phyloP scores from a whole-genome alignment of 2,888 invertebrate genomes.

The Xestia sexstrigata region DNA sequence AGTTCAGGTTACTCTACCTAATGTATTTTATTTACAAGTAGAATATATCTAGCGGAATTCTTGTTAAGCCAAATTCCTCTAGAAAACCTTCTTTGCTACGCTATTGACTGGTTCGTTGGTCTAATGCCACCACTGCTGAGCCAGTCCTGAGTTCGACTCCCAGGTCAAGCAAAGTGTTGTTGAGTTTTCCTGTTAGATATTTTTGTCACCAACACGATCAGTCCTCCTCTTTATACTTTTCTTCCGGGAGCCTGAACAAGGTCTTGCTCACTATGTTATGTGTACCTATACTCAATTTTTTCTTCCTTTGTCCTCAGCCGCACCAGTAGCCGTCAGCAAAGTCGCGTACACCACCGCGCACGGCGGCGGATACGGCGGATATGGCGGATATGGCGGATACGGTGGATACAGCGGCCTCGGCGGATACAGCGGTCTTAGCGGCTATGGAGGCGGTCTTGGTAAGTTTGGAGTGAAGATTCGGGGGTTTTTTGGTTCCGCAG shows the following conservation, averaged over 20 bases:
- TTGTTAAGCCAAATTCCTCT: background rate
- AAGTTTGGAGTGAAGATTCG: conserved; percentile 34
- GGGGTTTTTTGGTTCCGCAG: background rate
- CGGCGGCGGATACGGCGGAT: conserved; percentile 69
- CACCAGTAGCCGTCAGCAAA: conserved; percentile 80
- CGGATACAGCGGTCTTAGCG: conserved; percentile 71
- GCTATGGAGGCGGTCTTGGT: conserved; percentile 74
- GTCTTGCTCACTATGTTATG: background rate
- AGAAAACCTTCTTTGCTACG: background rate
- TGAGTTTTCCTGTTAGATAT: background rate
- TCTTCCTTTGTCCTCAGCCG: conserved; percentile 61
- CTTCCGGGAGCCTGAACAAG: background rate
- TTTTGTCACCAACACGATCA: background rate
- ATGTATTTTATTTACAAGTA: background rate
- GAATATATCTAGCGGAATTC: background rate
- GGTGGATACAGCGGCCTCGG: conserved; percentile 70
- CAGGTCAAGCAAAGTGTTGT: background rate
- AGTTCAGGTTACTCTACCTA: background rate
- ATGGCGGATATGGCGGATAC: conserved; percentile 68
- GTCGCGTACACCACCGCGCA: conserved; percentile 78
- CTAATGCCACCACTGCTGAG: background rate
- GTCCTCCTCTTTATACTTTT: background rate
- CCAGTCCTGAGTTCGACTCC: background rate
- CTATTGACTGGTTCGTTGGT: background rate
- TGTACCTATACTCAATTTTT: background rate